Conservation (phyloP, 2,888 invertebrate species). For the Lysandra coridon region DNA sequence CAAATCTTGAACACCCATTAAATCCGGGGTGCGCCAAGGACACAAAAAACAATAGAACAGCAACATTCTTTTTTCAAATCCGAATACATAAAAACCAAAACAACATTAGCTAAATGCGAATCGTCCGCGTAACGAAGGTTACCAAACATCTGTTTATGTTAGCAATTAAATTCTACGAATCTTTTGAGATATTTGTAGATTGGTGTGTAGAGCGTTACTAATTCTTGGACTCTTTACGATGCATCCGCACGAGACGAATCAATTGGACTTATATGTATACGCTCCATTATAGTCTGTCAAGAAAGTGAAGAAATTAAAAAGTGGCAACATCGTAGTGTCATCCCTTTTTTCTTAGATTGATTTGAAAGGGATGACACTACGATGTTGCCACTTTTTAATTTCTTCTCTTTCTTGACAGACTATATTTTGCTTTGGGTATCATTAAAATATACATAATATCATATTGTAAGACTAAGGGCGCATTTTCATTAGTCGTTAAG, state of each 20-base stretch:
- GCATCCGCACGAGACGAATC: slow-evolving; percentile 4
- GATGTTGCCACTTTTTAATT: no score
- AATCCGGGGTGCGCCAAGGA: neutral
- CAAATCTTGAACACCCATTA: neutral
- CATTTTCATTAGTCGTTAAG: no score
- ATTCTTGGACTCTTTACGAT: neutral
- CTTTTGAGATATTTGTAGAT: neutral
- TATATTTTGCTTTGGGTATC: neutral
- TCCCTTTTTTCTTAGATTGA: no score
- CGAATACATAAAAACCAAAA: neutral
- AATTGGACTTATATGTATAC: neutral
- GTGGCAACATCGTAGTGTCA: no score
- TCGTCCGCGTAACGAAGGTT: slow-evolving; percentile 27
- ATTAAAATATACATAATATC: neutral
- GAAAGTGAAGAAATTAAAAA: no score
- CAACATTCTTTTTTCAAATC: neutral
- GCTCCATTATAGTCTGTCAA: neutral
- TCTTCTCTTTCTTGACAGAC: no score
- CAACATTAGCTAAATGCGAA: slow-evolving; percentile 6
- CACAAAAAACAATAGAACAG: neutral
- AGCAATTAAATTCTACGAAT: slow-evolving; percentile 21
- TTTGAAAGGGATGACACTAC: no score
- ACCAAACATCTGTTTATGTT: slow-evolving; percentile 25
- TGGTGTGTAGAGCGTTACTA: neutral
- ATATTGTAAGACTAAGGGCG: neutral